Evolutionary conservation across 2,888 invertebrate species (phyloP), one percentile per base, ranked within the genome.

Genomic region (Cenopis cana): DNA sequence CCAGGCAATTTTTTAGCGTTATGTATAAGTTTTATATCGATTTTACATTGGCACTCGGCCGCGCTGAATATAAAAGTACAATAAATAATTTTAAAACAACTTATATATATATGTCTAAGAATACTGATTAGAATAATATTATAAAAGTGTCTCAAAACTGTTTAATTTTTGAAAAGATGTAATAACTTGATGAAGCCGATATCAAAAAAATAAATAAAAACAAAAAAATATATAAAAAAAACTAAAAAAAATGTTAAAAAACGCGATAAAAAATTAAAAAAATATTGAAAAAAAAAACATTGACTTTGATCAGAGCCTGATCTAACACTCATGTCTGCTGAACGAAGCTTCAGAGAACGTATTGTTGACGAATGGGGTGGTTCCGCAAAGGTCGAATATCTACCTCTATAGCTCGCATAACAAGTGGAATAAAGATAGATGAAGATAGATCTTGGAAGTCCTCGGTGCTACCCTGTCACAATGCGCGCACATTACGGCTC

Each of bases 1-100:
- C 87, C 87, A 82, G 83, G 84, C 88, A 78, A 79, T 84, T 85
- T 82, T 86, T 80, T 85, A 81, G 80, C 79, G 79, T 85, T 86
- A 83, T 86, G 80, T 88, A 85, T 90, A 91, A 89, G 89, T 89
- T 91, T 92, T 92, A 88, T 91, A 91, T 86, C 82, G 81, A 85
- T 89, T 90, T 91, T 91, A 89, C 87, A 88, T 88, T 84, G 89
- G 89, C 90, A 85, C 85, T 83, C 81, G 81, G 87, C 87, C 86
- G 81, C 85, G 84, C 86, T 85, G 84, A 84, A 85, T 87, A 84
- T 85, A 84, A 87, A 89, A 92, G 92, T 92, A 91, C 92, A 92
- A 92, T 91, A 89, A 89, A 90, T 89, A 86, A 85, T 90, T 89
- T 87, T 88, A 85, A 76, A 73, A 83, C 85, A 84, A 86, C 85